These are phyloP conservation scores for Aphis craccivora DNA, from an alignment of 1,140 invertebrate genomes.

Conservation along the genomic window DNA sequence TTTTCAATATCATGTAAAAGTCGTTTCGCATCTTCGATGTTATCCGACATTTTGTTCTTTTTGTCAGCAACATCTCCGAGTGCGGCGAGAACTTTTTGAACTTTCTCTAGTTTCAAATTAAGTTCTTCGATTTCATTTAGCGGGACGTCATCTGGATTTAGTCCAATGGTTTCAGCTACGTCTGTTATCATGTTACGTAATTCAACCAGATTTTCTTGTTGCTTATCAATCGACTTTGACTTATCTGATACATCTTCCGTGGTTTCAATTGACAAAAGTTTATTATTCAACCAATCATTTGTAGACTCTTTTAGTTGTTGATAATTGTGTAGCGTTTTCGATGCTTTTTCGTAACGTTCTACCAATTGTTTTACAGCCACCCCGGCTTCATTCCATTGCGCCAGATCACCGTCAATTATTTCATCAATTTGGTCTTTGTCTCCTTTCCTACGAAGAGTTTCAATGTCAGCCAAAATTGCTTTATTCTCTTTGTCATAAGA, in stretches of 20 bases:
- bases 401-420: background rate
- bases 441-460: conserved; percentile 4
- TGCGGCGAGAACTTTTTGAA: conserved; percentile 75
- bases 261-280: conserved; percentile 16
- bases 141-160: conserved; percentile 70
- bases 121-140: conserved; percentile 79
- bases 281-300: background rate
- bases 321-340: background rate
- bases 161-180: conserved; percentile 78
- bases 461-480: conserved; percentile 10
- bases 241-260: conserved; percentile 32
- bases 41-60: conserved; percentile 67
- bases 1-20: conserved; percentile 61
- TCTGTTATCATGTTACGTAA: conserved; percentile 76
- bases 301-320: background rate
- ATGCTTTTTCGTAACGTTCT: conserved; percentile 29
- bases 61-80: conserved; percentile 76
- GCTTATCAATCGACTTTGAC: conserved; percentile 29
- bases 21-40: conserved; percentile 59
- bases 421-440: background rate
- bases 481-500: conserved; percentile 38
- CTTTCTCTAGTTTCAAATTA: conserved; percentile 78
- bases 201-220: conserved; percentile 76
- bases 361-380: background rate
- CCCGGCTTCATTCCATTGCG: background rate